Evolutionary conservation across 2,888 invertebrate genomes (phyloP), one percentile per base, ranked within the genome.

Genomic region (Antitype chi): DNA sequence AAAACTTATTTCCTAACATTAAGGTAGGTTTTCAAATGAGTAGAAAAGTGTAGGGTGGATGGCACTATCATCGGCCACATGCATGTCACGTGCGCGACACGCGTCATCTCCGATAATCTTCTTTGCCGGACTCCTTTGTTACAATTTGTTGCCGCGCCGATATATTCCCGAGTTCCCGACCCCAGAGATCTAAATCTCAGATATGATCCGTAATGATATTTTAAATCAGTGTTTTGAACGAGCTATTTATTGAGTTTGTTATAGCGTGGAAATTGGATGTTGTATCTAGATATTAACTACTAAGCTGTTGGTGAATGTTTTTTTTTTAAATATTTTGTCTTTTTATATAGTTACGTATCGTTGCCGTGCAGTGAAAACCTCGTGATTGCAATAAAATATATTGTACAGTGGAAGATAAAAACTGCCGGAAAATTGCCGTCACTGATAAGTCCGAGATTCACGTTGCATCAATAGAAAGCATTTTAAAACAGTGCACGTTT

Each of bases 161-260:
- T 93, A 92, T 91, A 91, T 92, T 88, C 90, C 89, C 88, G 86
- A 83, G 91, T 92, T 88, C 90, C 89, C 88, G 86, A 84, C 90
- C 91, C 94, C 93, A 92, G 91, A 91, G 96, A 96, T 96, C 93
- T 84, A 87, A 91, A 90, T 92, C 92, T 93, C 93, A 92, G 96
- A 96, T 96, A 96, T 94, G 94, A 94, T 91, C 88, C 92, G 92
- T 96, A 96, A 96, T 96, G 96, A 96, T 96, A 95, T 96, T 96
- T 96, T 96, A 95, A 96, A 96, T 94, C 95, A 92, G 93, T 93
- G 93, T 91, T 94, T 90, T 89, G 91, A 91, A 94, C 90, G 85
- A 90, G 89, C 90, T 92, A 91, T 92, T 93, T 94, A 94, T 94
- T 93, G 89, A 88, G 88, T 91, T 87, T 85, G 82, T 89, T 79